phyloP scores from a whole-genome alignment of 2,113 vertebrate genomes.

The Podarcis muralis region DNA sequence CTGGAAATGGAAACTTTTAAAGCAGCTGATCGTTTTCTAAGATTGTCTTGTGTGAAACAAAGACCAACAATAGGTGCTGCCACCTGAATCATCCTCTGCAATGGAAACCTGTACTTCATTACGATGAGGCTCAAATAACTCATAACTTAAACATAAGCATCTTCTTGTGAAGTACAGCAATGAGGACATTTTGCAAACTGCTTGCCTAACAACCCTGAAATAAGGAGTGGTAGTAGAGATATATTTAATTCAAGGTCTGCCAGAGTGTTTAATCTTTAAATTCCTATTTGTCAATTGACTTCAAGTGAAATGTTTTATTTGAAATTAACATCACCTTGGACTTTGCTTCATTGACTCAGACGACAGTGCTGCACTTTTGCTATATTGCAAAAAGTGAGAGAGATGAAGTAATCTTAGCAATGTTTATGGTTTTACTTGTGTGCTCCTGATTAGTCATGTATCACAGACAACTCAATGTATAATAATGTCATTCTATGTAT shows the following conservation, averaged over 20 bases:
- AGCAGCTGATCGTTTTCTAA: constrained; percentile 68
- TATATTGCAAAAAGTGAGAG: constrained; percentile 21
- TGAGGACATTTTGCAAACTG: constrained; percentile 56
- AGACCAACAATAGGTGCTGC: constrained; percentile 45
- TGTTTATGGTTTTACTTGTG: constrained; percentile 47
- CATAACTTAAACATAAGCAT: constrained; percentile 83
- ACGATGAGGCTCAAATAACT: constrained; percentile 73
- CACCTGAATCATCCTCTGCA: constrained; percentile 69
- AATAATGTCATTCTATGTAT: neutral
- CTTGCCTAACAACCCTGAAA: constrained; percentile 43
- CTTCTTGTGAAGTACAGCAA: constrained; percentile 72
- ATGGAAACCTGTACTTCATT: constrained; percentile 66
- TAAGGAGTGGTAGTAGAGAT: constrained; percentile 1
- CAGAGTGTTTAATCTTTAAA: constrained; percentile 42
- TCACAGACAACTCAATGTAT: constrained; percentile 9
- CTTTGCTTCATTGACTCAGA: constrained; percentile 63
- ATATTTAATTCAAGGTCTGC: constrained; percentile 42
- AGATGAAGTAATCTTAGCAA: constrained; percentile 11
- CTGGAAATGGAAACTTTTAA: constrained; percentile 79
- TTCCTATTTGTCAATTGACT: constrained; percentile 34
- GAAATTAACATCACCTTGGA: constrained; percentile 56
- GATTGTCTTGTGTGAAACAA: constrained; percentile 59
- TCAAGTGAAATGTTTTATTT: constrained; percentile 36
- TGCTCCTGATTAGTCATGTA: constrained; percentile 33
- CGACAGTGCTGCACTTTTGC: constrained; percentile 38